Conservation (phyloP, 1,140 invertebrate species). For the Camponotus pennsylvanicus region DNA sequence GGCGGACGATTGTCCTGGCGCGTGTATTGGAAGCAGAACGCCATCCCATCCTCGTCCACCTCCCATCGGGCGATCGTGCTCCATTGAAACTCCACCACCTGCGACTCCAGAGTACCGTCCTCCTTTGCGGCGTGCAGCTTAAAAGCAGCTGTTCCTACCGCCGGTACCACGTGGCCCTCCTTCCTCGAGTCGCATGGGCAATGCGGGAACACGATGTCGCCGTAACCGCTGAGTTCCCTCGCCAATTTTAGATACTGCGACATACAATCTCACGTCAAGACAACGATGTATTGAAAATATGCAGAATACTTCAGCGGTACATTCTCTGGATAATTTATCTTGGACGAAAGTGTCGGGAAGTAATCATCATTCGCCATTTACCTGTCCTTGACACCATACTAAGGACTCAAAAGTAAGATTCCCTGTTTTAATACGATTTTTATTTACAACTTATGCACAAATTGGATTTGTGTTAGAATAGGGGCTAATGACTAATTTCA, state of each 20-base stretch:
- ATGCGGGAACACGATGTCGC: conserved; percentile 97
- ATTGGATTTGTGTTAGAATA: too few species aligned
- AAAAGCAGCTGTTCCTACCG: conserved; percentile 91
- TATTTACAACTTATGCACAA: too few species aligned
- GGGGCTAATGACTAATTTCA: too few species aligned
- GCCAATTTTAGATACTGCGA: conserved; percentile 94
- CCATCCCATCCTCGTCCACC: conserved; percentile 96
- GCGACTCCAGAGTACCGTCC: conserved; percentile 94
- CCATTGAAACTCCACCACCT: conserved; percentile 95
- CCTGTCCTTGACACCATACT: too few species aligned
- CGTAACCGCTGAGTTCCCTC: conserved; percentile 95
- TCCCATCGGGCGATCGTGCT: conserved; percentile 93
- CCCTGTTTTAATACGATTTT: too few species aligned
- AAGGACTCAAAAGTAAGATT: too few species aligned
- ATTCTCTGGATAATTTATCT: too few species aligned
- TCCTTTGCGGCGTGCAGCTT: conserved; percentile 95
- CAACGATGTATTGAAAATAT: neutral
- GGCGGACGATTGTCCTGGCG: conserved; percentile 92
- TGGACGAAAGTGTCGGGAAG: too few species aligned
- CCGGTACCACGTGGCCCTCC: conserved; percentile 95
- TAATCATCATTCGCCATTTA: too few species aligned
- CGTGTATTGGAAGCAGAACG: conserved; percentile 95
- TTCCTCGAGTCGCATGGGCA: conserved; percentile 97
- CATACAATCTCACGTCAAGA: neutral
- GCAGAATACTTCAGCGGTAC: too few species aligned